Evolutionary conservation across 1,140 invertebrate genomes (phyloP), one percentile per base, ranked within the genome.

Genomic region (Drosophila mayri): DNA sequence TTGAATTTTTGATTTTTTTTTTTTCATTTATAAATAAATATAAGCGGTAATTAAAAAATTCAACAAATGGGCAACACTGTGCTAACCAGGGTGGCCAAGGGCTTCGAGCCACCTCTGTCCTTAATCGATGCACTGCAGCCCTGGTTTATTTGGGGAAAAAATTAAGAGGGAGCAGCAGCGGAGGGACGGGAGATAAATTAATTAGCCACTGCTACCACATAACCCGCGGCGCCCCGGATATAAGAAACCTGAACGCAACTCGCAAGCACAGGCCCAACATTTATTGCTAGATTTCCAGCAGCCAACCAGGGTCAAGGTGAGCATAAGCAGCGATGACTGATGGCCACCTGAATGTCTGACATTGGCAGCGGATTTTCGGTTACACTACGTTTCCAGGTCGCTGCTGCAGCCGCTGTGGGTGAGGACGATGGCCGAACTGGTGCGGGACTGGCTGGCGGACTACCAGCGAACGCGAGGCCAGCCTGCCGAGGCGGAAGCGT

Each of bases 371-470:
- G 32, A 66, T 66, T 50, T 50, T 50, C 28, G n/a, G 11, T 32
- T 9, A 14, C 30, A 32, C 8, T 32, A 9, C 20, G 22, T 14
- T 65, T 62, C 11, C 38, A 65, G 62, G 62, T 44, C 32, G 49
- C 28, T 40, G 35, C 50, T 57, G 57, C 40, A 47, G n/a, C 12
- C 14, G 25, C 32, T 37, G 32, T 22, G 58, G 43, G 37, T 52
- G 43, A 50, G 58, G 62, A 49, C 65, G 68, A 97, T 97, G 96
- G 95, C 95, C 79, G 96, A 96, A 92, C 94, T 97, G 86, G 95
- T 97, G 75, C 94, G 94, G 75, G 96, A 97, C 88, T 97, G 97
- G 97, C 93, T 97, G 77, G 94, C 94, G 76, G 96, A 97, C 80
- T 97, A 95, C 93, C 94, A 95, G 74, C 94, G 95, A 43, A 92